Conservation (phyloP, 1,140 invertebrate species). For the Drosophila ercepeae region DNA sequence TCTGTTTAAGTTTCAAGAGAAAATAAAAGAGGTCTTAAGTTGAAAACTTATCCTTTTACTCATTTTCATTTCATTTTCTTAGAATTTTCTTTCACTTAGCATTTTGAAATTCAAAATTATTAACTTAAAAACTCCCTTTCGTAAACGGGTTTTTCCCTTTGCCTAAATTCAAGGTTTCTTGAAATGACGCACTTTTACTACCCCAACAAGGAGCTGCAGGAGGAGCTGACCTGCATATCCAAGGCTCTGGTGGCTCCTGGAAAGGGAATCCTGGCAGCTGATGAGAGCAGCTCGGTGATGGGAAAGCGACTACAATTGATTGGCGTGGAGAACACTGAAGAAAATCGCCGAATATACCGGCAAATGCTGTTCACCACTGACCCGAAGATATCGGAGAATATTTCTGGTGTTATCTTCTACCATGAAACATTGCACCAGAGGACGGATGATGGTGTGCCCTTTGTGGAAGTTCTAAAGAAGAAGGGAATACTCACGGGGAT, state of each 20-base stretch:
- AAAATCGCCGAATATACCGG: constrained; percentile 93
- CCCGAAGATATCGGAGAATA: constrained; percentile 89
- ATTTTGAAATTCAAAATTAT: neutral
- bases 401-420: constrained; percentile 97
- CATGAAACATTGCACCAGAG: constrained; percentile 99
- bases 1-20: neutral
- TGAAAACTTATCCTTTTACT: neutral
- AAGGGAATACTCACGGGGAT: constrained; percentile 95
- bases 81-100: neutral
- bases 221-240: constrained; percentile 94
- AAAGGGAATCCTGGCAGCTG: constrained; percentile 94
- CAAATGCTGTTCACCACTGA: constrained; percentile 96
- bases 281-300: constrained; percentile 93
- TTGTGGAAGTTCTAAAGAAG: constrained; percentile 91
- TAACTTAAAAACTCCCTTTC: neutral
- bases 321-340: constrained; percentile 93
- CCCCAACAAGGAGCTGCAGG: constrained; percentile 92
- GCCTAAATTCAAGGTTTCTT: constrained; percentile 53
- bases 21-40: too few relatives aligned
- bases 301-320: constrained; percentile 89
- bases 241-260: constrained; percentile 95
- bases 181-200: constrained; percentile 92
- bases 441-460: constrained; percentile 92
- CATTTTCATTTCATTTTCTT: neutral
- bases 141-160: neutral